Conservation (phyloP, 2,888 invertebrate genomes). For the Arge pagana region DNA sequence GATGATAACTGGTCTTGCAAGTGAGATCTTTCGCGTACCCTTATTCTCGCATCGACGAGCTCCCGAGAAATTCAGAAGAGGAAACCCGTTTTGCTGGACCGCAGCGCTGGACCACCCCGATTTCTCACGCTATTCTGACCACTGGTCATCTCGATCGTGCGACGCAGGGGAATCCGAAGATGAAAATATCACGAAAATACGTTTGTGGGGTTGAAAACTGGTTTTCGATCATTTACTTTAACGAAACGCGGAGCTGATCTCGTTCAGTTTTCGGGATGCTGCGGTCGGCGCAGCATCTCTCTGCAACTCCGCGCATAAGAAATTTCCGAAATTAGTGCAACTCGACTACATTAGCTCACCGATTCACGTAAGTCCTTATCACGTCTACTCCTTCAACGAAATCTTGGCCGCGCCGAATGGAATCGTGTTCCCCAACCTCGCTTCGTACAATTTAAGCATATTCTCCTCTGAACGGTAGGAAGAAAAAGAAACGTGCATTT, state of each 20-base stretch:
- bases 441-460: too few species aligned
- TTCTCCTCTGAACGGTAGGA: too few species aligned
- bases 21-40: background rate
- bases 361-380: too few species aligned
- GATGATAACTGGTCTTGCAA: too few species aligned
- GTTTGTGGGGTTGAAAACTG: slow-evolving; percentile 37
- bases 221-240: slow-evolving; percentile 41
- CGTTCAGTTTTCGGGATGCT: slow-evolving; percentile 50
- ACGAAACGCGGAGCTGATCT: slow-evolving; percentile 35
- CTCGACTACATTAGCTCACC: too few species aligned
- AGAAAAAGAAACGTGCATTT: too few species aligned
- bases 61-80: slow-evolving; percentile 22
- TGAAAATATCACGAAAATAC: slow-evolving; percentile 36
- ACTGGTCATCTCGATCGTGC: slow-evolving; percentile 36
- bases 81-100: slow-evolving; percentile 40
- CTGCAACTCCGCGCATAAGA: too few species aligned
- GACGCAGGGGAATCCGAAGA: slow-evolving; percentile 32
- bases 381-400: too few species aligned
- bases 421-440: too few species aligned
- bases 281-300: slow-evolving; percentile 44
- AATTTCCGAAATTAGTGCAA: too few species aligned
- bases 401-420: too few species aligned
- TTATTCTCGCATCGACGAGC: too few species aligned
- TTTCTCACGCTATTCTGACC: slow-evolving; percentile 52
- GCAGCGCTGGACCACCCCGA: slow-evolving; percentile 41